Base-by-base conservation (phyloP, 2,888 invertebrate species). In the Watsonalla cultraria region DNA sequence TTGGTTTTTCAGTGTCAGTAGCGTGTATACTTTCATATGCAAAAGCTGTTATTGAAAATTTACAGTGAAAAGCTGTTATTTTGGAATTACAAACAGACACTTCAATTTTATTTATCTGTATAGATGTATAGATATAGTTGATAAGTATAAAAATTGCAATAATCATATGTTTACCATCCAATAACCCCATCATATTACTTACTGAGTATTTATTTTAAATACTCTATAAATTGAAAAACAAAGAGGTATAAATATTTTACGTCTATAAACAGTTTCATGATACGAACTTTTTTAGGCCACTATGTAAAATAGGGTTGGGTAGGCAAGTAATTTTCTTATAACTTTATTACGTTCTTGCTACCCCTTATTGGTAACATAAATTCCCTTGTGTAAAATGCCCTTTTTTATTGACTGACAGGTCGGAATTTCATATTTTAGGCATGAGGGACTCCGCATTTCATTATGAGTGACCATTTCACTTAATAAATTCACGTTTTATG, bases 341-440 rank as follows among this genome's bases (percentile, higher is more conserved):
- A 72, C 64, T 67, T 66, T 71, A 70, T 68, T 71, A 72, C 68
- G 65, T 73, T 65, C 59, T 59, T 56, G 54, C 54, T 54, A 55
- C 62, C 66, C 68, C 60, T 60, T 61, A 69, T 68, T 64, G 64
- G 66, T 61, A 60, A 24, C 51, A 65, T 57, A 60, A 68, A 76
- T 69, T 77, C 78, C 75, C 78, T 54, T 55, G 66, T 59, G 74
- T 56, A 64, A 70, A 42, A 62, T 60, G 24, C 65, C 70, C 66
- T 66, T 70, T 57, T 68, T 71, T 67, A 74, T 73, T 72, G 71
- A 70, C 64, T 65, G 68, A 66, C 72, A 61, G 63, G 53, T 42
- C 51, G 59, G 58, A 66, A 66, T 69, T 70, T 61, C 54, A 60
- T 70, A 66, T 66, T 66, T 55, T 62, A 54, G 60, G 54, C 59